A percentile compares a stretch with the other conserved stretches of the same genome.
Evolutionary conservation across 1,140 invertebrate species (phyloP).

Genomic region (Drosophila cardini): DNA sequence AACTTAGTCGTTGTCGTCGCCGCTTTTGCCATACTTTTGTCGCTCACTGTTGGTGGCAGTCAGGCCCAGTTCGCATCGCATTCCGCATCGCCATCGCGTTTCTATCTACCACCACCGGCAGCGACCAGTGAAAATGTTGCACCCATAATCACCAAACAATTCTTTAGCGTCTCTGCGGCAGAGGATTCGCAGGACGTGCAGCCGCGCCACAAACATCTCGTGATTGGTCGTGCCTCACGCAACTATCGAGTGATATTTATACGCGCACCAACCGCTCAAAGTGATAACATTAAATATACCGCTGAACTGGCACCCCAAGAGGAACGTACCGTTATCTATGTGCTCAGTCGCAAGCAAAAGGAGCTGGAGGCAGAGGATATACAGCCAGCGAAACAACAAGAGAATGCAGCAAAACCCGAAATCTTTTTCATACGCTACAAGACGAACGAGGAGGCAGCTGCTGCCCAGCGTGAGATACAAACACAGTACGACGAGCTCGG

Average conservation of each 20-base stretch:
- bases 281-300: slow-evolving; percentile 87
- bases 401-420: slow-evolving; percentile 88
- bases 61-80: slow-evolving; percentile 8
- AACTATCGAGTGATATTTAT: slow-evolving; percentile 95
- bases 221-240: slow-evolving; percentile 87
- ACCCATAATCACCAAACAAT: slow-evolving; percentile 74
- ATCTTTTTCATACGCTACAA: slow-evolving; percentile 91
- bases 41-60: not conserved
- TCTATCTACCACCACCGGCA: slow-evolving; percentile 63
- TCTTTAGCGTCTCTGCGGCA: slow-evolving; percentile 72
- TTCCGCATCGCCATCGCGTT: slow-evolving; percentile 26
- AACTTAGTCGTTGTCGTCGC: slow-evolving; percentile 12
- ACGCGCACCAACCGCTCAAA: slow-evolving; percentile 89
- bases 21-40: not conserved
- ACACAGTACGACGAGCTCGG: slow-evolving; percentile 74
- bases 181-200: slow-evolving; percentile 69
- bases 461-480: slow-evolving; percentile 77
- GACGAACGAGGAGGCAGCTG: slow-evolving; percentile 86
- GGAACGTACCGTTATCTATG: slow-evolving; percentile 94
- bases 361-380: slow-evolving; percentile 70
- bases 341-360: slow-evolving; percentile 88
- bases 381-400: slow-evolving; percentile 85
- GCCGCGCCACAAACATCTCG: slow-evolving; percentile 61
- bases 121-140: not conserved
- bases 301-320: slow-evolving; percentile 88